Percentiles rank a stretch among this genome's conserved stretches.
Conservation (phyloP, 2,888 invertebrate species). For the Chironomus riparius region DNA sequence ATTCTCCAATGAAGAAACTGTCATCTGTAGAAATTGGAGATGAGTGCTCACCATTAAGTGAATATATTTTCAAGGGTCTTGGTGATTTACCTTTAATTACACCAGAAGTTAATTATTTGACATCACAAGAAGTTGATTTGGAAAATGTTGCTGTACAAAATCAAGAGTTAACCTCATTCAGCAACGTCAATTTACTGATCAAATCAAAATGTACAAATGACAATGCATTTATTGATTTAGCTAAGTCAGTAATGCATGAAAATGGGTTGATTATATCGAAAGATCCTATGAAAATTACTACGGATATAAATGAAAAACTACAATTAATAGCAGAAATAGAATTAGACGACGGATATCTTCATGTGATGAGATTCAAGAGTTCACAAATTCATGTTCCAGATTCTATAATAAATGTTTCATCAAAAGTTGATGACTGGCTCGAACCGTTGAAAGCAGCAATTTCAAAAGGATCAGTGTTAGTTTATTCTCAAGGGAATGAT, state of each 20-base stretch:
- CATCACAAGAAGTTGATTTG: conserved; percentile 33
- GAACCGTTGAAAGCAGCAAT: conserved; percentile 37
- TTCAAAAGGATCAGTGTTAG: conserved; percentile 43
- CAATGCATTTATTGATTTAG: conserved; percentile 43
- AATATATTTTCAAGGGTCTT: conserved; percentile 47
- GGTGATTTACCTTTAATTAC: no score
- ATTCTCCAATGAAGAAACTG: conserved; percentile 50
- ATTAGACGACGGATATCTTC: conserved; percentile 45
- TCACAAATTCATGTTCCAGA: conserved; percentile 35
- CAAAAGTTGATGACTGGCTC: conserved; percentile 46
- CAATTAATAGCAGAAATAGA: conserved; percentile 34
- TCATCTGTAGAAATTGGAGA: conserved; percentile 46
- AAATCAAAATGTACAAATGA: conserved; percentile 3
- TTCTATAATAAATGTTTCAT: conserved; percentile 43
- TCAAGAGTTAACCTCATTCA: conserved; percentile 42
- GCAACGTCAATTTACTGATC: background rate
- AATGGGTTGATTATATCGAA: conserved; percentile 50
- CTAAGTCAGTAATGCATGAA: conserved; percentile 43
- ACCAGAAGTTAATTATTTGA: conserved; percentile 51
- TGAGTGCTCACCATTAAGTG: conserved; percentile 46
- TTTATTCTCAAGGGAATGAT: conserved; percentile 46
- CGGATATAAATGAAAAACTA: conserved; percentile 39
- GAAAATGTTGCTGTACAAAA: conserved; percentile 47
- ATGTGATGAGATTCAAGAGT: conserved; percentile 46
- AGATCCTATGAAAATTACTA: conserved; percentile 35